Evolutionary conservation across 2,888 invertebrate species (phyloP).

Genomic region (Vanessa cardui): DNA sequence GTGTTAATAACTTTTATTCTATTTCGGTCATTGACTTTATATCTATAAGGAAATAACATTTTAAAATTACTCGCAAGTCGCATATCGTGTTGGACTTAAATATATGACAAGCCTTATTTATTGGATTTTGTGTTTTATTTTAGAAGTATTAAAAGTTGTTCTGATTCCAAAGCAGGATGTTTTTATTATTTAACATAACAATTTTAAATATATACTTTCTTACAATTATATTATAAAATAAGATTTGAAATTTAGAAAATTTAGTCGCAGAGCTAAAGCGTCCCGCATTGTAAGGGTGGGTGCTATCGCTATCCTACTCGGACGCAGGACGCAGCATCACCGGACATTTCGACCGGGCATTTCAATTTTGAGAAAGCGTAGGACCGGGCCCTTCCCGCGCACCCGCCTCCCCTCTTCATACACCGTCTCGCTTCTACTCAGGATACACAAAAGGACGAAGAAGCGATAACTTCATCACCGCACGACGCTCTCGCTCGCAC

Average conservation of each 20-base stretch:
- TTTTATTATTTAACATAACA: neutral
- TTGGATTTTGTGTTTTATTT: constrained; percentile 17
- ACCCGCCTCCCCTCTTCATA: constrained; percentile 57
- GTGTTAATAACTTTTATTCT: constrained; percentile 40
- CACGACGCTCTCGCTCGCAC: constrained; percentile 77
- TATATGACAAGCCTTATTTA: constrained; percentile 19
- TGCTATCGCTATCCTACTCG: constrained; percentile 81
- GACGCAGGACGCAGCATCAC: constrained; percentile 83
- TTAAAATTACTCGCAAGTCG: constrained; percentile 30
- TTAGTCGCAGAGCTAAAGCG: constrained; percentile 76
- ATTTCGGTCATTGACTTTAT: constrained; percentile 59
- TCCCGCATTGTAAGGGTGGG: constrained; percentile 82
- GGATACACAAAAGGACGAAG: constrained; percentile 84
- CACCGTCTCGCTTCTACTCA: constrained; percentile 75
- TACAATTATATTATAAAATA: constrained; percentile 49
- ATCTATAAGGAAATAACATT: constrained; percentile 53
- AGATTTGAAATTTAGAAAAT: constrained; percentile 78
- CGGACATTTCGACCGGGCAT: constrained; percentile 84
- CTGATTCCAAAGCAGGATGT: neutral
- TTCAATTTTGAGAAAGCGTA: constrained; percentile 84
- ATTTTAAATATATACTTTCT: constrained; percentile 19
- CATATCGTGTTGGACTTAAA: constrained; percentile 18
- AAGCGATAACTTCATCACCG: constrained; percentile 83
- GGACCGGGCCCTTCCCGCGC: constrained; percentile 72
- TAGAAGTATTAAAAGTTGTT: neutral